Base-by-base conservation (phyloP, 2,888 invertebrate species). In the Eupeodes luniger region DNA sequence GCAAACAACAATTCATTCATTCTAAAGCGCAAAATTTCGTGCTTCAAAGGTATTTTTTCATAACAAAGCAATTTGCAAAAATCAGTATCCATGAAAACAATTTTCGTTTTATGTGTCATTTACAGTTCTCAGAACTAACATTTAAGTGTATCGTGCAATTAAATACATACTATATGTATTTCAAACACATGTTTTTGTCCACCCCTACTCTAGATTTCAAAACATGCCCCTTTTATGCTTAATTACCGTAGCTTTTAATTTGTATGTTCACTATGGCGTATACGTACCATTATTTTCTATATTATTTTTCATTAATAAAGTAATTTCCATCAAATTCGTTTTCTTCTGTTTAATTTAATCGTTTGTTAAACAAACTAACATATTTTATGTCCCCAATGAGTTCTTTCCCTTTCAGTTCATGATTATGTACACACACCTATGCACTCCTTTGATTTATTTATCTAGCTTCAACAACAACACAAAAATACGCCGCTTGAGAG, bases 251-350 rank as follows among this genome's bases (percentile, higher is more conserved):
- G 19, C 12, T 66, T 49, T 66, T 14, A 66, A 47, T 64, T 47
- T 64, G 9, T 6, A 16, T 19, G 44, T 44, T 11, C 66, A 66
- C 66, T 66, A 4, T 49, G 66, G 14, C 66, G 66, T 66, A 66
- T 66, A 49, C 66, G 27, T 66, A 64, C 5, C 27, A 27, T 27
- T 27, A 27, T 12, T 7, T 53, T 53, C n/a, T 16, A 7, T 16
- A 9, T 53, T 2, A 7, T 44, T 66, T 66, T 47, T 66, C 40
- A 40, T 61, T n/a, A 4, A 9, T 7, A 34, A 36, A 10, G 4
- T 11, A 59, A 59, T 14, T 36, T 34, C 5, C 12, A 34, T 5
- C 12, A 11, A 36, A 27, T 14, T 59, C 10, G 4, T 27, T 34
- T 14, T 11, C 10, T 5, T 11, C 12, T 11, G 4, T 47, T 12